Evolutionary conservation across 2,888 invertebrate species (phyloP), one percentile per base, ranked within the genome.

Genomic region (Pinctada fucata): DNA sequence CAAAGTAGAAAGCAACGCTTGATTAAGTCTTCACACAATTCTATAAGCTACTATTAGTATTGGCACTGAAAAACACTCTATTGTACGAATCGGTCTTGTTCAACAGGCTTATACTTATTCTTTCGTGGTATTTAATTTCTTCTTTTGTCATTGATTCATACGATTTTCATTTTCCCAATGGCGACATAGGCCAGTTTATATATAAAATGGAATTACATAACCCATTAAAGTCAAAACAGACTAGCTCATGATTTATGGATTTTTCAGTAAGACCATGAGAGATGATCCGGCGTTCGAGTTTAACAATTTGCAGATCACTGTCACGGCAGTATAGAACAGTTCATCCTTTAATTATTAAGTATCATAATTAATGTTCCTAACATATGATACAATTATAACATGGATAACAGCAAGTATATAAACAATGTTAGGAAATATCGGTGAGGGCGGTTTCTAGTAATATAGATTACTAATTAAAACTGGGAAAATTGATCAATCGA

Each of bases 161-260:
- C 13, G 58, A 6, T 58, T 58, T 58, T 58, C 58, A 6, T 58
- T 58, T 58, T 58, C 58, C 58, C 58, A 58, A 58, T 58, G 58
- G 6, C 13, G 58, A 13, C 58, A 58, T 10, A 13, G 58, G 58
- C 6, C 13, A 58, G 58, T 13, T 6, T 13, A 58, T 13, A 58
- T 58, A 58, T 58, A 58, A 58, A 58, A 13, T 6, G 58, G 58
- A 58, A 58, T 58, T 58, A 58, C 58, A 58, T 58, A 58, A 58
- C 58, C 58, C 13, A 58, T 58, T 58, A 58, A 58, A 58, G 58
- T 58, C 58, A 58, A 58, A 58, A 58, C 58, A 58, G 58, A 58
- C 58, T 58, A 58, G 13, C 6, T 13, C 13, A 58, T 58, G 58
- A 58, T 58, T 58, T 58, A 58, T 58, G 31, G 31, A 31, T 31